Evolutionary conservation across 2,113 vertebrate species (phyloP), one percentile per base, ranked within the genome.

Genomic region (Sclerurus mexicanus): DNA sequence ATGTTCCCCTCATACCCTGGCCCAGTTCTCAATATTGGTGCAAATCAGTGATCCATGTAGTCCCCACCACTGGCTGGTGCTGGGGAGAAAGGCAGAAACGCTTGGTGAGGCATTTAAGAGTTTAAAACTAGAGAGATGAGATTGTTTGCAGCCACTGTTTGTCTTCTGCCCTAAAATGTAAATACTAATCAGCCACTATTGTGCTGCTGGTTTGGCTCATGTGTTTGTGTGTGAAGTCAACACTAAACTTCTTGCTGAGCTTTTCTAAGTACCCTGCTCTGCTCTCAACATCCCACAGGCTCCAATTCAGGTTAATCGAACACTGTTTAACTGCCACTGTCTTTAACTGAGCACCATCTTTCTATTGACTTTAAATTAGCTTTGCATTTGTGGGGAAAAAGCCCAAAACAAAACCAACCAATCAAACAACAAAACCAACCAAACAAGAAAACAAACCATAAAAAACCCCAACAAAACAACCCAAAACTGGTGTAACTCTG

Each of bases 11-110:
- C 78, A 67, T 42, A 69, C 76, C 46, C 89, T 35, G 50, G 85
- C 46, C 75, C 85, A 63, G 2, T 50, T 95, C 92, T 46, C 71
- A 39, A 28, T 91, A 83, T 58, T 50, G 78, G 46, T 92, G 89
- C 80, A 94, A 73, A 85, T 84, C 93, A 67, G 31, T 68, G 89
- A 87, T 82, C 87, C 63, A 30, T 87, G 93, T 49, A 83, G 49
- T 37, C 39, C 85, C 82, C 46, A 37, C 73, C 89, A 15, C 49
- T 91, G 71, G 28, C 49, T 85, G 27, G 66, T 39, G 58, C 74
- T 76, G 58, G 63, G 44, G 46, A 84, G 83, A 89, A 87, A 91
- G 59, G 63, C 62, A 90, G 75, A 83, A 87, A 80, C 55, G 71
- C 53, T 46, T 80, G 89, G 49, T 53, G 81, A 87, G 80, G 63